Evolutionary conservation across 2,113 vertebrate species (phyloP).

Genomic region (Perca schrenkii): DNA sequence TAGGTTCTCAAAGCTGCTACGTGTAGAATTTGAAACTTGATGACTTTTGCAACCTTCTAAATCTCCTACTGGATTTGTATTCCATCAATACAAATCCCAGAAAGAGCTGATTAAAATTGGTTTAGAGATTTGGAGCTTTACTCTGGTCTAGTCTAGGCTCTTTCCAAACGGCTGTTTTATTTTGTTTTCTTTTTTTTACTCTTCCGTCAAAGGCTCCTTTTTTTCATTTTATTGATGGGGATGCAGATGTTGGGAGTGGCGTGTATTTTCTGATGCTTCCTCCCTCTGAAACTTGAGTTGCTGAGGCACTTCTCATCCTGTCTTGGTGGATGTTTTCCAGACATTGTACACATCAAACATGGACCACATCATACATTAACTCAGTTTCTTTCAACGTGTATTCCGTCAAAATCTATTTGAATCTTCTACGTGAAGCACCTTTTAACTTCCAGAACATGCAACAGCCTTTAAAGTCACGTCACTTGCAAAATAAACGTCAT

Average conservation of each 20-base stretch:
- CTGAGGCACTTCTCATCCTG: not conserved
- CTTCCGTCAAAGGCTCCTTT: not conserved
- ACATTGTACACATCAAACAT: not conserved
- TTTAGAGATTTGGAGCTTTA: not conserved
- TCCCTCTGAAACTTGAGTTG: slow-evolving; percentile 32
- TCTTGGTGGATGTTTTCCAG: not conserved
- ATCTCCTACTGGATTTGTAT: not conserved
- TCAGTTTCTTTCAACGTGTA: not conserved
- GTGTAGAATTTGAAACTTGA: not conserved
- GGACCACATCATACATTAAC: not conserved
- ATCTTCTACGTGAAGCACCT: slow-evolving; percentile 31
- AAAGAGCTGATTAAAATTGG: not conserved
- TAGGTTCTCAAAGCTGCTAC: slow-evolving; percentile 46
- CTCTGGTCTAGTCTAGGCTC: not conserved
- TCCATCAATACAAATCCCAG: not conserved
- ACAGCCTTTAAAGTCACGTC: slow-evolving; percentile 47
- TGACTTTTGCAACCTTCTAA: not conserved
- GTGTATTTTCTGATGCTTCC: slow-evolving; percentile 23
- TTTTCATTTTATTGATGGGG: not conserved
- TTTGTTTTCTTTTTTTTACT: not conserved
- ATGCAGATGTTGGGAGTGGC: slow-evolving; percentile 17
- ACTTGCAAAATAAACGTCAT: not conserved
- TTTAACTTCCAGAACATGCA: slow-evolving; percentile 1
- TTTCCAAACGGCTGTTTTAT: not conserved
- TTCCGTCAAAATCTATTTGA: not conserved